Base-by-base conservation (phyloP, 1,140 invertebrate species). In the Schlechtendalia chinensis region DNA sequence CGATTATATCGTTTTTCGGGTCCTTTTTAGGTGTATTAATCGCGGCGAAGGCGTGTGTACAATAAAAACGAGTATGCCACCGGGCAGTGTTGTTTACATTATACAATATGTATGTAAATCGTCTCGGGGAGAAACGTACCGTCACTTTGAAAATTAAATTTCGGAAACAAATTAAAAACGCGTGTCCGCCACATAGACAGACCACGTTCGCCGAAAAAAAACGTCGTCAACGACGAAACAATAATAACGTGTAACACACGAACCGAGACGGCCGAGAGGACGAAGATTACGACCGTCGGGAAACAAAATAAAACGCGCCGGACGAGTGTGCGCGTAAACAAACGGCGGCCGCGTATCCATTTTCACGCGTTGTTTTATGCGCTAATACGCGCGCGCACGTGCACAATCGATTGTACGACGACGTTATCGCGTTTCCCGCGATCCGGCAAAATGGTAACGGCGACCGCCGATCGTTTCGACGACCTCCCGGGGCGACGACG, bases 1-100 rank as follows among this genome's bases (percentile, higher is more conserved):
- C 45, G 22, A 59, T 59, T 24, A n/a, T n/a, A n/a, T 50, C 5
- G 63, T 77, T 59, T 54, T 77, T 77, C 11, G n/a, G 24, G 75
- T 50, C 24, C 2, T 54, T 53, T 17, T 32, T 16, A 27, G 27
- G 16, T 61, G 27, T 29, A n/a, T n/a, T n/a, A 16, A 29, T 61
- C 24, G 14, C 6, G 14, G 6, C 1, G 4, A 10, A 8, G 24
- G 27, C 11, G 58, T 39, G 32, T 8, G 32, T 8, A 8, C 32
- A 39, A n/a, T n/a, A n/a, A n/a, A n/a, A n/a, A n/a, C n/a, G n/a
- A n/a, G n/a, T n/a, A n/a, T 39, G 32, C 32, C 32, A 39, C 32
- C 32, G 3, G 8, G 32, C 24, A 16, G 58, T 61, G 24, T 17
- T 61, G 27, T 4, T 10, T 63, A 29, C 8, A 27, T 63, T 16